Percentiles rank a stretch among this genome's conserved stretches.
Conservation (phyloP, 1,140 invertebrate species). For the Drosophila varians region DNA sequence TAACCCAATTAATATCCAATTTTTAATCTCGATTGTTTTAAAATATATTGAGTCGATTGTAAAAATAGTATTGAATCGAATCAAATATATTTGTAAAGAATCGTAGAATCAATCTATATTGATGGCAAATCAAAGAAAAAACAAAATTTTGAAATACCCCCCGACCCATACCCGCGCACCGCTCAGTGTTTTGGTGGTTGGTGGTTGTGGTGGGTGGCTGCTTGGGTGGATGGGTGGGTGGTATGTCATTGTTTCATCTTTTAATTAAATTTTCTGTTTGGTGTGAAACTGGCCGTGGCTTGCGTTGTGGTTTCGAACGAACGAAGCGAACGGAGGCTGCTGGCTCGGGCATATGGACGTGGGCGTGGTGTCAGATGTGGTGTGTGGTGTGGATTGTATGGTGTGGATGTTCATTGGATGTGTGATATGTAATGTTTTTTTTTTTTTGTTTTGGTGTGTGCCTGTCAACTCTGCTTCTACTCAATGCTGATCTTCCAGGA, state of each 20-base stretch:
- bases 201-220: conserved; percentile 33
- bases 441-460: conserved; percentile 35
- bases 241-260: conserved; percentile 4
- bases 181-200: conserved; percentile 38
- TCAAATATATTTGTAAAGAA: not conserved
- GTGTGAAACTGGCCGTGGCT: conserved; percentile 79
- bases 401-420: conserved; percentile 48
- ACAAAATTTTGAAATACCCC: conserved; percentile 22
- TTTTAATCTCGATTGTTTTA: not conserved
- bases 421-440: conserved; percentile 28
- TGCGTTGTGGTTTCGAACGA: conserved; percentile 73
- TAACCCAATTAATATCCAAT: not conserved
- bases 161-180: conserved; percentile 51
- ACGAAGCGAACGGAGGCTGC: conserved; percentile 77
- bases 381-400: conserved; percentile 51
- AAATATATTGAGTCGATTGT: not conserved
- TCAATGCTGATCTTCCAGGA: conserved; percentile 56
- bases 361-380: conserved; percentile 45
- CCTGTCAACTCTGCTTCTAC: conserved; percentile 55
- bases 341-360: conserved; percentile 65
- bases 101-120: not conserved
- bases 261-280: conserved; percentile 40
- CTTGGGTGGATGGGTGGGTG: conserved; percentile 28
- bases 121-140: conserved; percentile 34
- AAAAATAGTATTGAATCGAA: not conserved